Evolutionary conservation across 2,113 vertebrate genomes (phyloP).

Genomic region (Pseudonaja textilis): DNA sequence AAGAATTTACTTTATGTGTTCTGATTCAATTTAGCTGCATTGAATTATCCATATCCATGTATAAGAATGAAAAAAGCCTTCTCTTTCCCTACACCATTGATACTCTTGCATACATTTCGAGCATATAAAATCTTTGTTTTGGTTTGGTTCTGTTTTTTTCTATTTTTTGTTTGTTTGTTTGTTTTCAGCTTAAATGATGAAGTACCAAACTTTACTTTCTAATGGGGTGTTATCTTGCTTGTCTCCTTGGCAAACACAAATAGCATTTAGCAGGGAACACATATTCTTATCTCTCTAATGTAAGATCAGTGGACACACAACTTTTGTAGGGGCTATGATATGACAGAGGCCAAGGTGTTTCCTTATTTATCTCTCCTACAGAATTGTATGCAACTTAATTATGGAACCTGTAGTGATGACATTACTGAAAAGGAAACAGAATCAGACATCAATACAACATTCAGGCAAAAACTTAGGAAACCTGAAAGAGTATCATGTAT

Average conservation of each 20-base stretch:
- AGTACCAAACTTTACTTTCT: not conserved
- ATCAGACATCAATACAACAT: not conserved
- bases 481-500: slow-evolving; percentile 47
- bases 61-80: not conserved
- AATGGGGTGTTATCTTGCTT: not conserved
- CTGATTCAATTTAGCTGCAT: not conserved
- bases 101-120: not conserved
- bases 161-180: not conserved
- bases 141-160: not conserved
- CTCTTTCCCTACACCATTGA: not conserved
- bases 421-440: not conserved
- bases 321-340: not conserved
- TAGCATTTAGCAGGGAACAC: not conserved
- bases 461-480: not conserved
- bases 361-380: not conserved
- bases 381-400: not conserved
- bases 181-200: not conserved
- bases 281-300: not conserved
- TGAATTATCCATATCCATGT: not conserved
- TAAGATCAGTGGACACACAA: not conserved
- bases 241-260: too few species aligned
- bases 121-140: not conserved
- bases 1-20: not conserved
- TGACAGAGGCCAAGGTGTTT: not conserved
- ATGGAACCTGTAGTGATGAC: not conserved